Conservation (phyloP, 2,797 vertebrate genomes). For the Diceros bicornis region DNA sequence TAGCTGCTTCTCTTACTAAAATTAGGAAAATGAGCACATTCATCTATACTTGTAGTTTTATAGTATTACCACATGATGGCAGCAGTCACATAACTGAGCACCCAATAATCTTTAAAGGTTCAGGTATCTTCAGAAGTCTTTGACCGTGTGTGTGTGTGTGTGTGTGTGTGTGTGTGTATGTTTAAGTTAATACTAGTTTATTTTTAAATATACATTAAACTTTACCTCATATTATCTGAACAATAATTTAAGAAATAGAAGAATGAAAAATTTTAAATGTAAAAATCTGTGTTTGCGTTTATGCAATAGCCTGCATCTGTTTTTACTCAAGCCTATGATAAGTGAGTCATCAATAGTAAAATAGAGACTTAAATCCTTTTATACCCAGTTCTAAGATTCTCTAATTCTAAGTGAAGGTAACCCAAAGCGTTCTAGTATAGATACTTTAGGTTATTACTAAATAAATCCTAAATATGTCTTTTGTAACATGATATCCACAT, state of each 20-base stretch:
- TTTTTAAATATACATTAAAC: conserved; percentile 25
- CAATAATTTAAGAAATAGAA: conserved; percentile 1
- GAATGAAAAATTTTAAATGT: neutral
- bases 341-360: conserved; percentile 66
- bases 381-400: conserved; percentile 61
- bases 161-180: neutral
- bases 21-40: neutral
- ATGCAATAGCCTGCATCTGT: neutral
- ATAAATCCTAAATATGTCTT: conserved; percentile 24
- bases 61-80: conserved; percentile 86
- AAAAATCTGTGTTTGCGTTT: conserved; percentile 62
- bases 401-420: conserved; percentile 42
- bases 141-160: neutral
- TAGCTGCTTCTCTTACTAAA: conserved; percentile 6
- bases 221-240: neutral
- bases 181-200: neutral
- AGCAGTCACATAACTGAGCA: conserved; percentile 83
- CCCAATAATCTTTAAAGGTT: conserved; percentile 53
- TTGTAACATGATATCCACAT: conserved; percentile 3
- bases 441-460: conserved; percentile 35
- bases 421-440: conserved; percentile 20
- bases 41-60: conserved; percentile 75
- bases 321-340: conserved; percentile 62
- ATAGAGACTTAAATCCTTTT: conserved; percentile 60
- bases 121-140: conserved; percentile 55